A percentile compares a stretch with the other conserved stretches of the same genome.
Conservation (phyloP, 2,888 invertebrate species). For the Aspidapion aeneum region DNA sequence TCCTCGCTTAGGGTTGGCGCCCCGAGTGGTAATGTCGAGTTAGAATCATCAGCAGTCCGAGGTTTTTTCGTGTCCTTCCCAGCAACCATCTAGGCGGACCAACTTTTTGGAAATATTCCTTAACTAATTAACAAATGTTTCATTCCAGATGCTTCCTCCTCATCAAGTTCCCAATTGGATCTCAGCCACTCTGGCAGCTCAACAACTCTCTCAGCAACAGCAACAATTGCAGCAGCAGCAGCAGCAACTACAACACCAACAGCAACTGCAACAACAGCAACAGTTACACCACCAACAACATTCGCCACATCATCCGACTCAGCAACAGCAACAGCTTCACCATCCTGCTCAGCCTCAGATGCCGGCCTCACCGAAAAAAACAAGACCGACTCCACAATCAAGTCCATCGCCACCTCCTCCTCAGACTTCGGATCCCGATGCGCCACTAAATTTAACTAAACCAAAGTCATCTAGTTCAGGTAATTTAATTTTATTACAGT, state of each 20-base stretch:
- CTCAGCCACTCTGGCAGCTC: slow-evolving; percentile 53
- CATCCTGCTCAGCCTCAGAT: neutral
- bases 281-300: neutral
- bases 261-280: slow-evolving; percentile 1
- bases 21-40: no score
- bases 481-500: no score
- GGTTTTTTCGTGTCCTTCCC: no score
- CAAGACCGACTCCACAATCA: neutral
- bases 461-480: slow-evolving; percentile 60
- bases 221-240: neutral
- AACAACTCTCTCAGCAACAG: slow-evolving; percentile 55
- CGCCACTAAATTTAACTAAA: slow-evolving; percentile 86
- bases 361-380: neutral
- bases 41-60: no score
- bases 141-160: slow-evolving; percentile 57
- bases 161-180: slow-evolving; percentile 58
- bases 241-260: neutral
- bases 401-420: slow-evolving; percentile 47
- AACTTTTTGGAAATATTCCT: no score
- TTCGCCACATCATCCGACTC: slow-evolving; percentile 8
- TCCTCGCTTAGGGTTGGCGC: no score
- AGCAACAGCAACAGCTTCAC: slow-evolving; percentile 17
- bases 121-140: no score
- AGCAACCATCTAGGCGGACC: no score
- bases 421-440: slow-evolving; percentile 63